phyloP scores from a whole-genome alignment of 2,888 invertebrate species.

The Ochlodes sylvanus region DNA sequence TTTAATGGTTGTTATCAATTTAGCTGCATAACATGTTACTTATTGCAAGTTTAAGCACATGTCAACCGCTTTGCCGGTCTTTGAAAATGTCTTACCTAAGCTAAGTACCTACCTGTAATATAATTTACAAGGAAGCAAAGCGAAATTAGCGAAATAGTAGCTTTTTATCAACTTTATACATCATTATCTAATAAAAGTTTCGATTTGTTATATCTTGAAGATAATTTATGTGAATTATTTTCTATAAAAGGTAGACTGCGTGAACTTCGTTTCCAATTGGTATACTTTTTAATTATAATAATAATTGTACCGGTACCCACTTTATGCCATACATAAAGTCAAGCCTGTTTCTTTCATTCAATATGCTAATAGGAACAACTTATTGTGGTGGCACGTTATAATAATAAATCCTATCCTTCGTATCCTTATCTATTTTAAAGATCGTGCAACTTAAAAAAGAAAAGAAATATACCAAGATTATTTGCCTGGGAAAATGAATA shows the following conservation, averaged over 20 bases:
- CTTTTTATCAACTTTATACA: no score
- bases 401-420: no score
- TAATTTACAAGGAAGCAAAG: constrained; percentile 1
- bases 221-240: background rate
- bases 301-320: background rate
- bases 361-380: background rate
- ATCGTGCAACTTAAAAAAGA: no score
- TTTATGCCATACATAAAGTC: background rate
- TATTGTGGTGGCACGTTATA: no score
- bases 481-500: no score
- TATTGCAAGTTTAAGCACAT: constrained; percentile 31
- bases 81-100: constrained; percentile 23
- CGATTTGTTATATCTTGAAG: no score
- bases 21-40: background rate
- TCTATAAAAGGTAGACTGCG: constrained; percentile 25
- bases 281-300: background rate
- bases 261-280: background rate
- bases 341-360: background rate
- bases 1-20: background rate
- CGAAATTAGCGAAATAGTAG: no score
- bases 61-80: constrained; percentile 37
- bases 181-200: no score
- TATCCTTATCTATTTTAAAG: no score
- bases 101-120: background rate
- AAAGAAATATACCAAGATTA: no score